Evolutionary conservation across 1,140 invertebrate genomes (phyloP), one percentile per base, ranked within the genome.

Genomic region (Ctenoplectra terminalis): DNA sequence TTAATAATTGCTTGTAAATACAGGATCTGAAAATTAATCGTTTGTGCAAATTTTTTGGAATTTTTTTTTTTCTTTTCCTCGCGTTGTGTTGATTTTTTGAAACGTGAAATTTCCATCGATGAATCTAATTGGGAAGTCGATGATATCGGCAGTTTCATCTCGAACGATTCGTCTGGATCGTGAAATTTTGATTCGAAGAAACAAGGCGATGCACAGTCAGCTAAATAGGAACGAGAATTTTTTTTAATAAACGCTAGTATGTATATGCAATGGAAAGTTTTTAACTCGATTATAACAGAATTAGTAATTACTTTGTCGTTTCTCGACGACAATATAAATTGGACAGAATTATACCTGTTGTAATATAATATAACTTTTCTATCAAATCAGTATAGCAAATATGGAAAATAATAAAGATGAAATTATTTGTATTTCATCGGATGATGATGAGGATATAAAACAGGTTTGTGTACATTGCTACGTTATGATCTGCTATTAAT

Each of bases 381-480:
- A 23, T 77, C 46, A 54, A 17, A n/a, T 17, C 17, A 46, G 34
- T 9, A 17, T 34, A 63, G 26, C 8, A 43, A 72, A 52, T 50
- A 80, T 80, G 77, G 77, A 72, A 5, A 60, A 43, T 6, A 63
- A n/a, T 0, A 37, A 40, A 9, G 9, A 40, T 46, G 88, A 89
- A 23, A 20, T 89, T 26, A 89, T 89, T 9, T 89, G 50, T 74
- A 71, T 89, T 13, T 89, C 88, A n/a, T 89, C 88, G 0, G 88
- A 88, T 46, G 88, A 87, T 15, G 88, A 89, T 4, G 64, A 70
- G 23, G 13, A 46, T 9, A 61, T 54, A 13, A 61, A 60, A 63
- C 79, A 86, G 85, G 87, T 89, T 67, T 82, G 77, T 63, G 26
- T 2, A 52, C 60, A 17, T 52, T 67, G 20, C 2, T 66, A 23